phyloP scores from a whole-genome alignment of 2,888 invertebrate species.

The Plagodis pulveraria region DNA sequence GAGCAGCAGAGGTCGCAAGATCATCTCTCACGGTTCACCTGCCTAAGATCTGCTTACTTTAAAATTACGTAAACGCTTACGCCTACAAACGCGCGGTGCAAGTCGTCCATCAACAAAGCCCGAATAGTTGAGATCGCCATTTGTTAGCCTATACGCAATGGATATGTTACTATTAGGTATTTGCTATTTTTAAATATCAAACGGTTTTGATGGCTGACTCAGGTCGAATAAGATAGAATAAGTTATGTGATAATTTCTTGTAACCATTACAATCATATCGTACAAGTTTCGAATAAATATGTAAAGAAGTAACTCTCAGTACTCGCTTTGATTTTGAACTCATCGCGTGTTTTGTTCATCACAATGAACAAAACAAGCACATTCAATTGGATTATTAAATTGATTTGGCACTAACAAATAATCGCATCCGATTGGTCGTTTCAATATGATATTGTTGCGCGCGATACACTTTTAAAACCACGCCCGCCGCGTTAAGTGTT shows the following conservation, averaged over 20 bases:
- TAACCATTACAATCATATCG: not conserved
- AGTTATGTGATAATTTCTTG: not conserved
- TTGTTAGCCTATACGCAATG: conserved; percentile 22
- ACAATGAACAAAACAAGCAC: no score
- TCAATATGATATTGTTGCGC: no score
- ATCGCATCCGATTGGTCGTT: no score
- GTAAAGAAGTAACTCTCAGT: no score
- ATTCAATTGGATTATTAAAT: no score
- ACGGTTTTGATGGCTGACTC: conserved; percentile 23
- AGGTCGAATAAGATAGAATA: conserved; percentile 7
- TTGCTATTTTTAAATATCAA: conserved; percentile 24
- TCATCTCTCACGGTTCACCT: no score
- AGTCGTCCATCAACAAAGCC: conserved; percentile 32
- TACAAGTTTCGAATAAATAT: not conserved
- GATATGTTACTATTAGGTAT: conserved; percentile 26
- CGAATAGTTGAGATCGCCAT: conserved; percentile 24
- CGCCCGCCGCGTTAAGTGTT: no score
- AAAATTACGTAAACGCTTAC: conserved; percentile 21
- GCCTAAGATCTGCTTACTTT: not conserved
- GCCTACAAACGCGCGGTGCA: conserved; percentile 25
- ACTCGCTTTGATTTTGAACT: no score
- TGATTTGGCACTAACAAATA: no score
- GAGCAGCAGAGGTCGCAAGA: no score
- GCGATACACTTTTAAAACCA: no score
- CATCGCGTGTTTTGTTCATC: no score